Conservation (phyloP, 2,113 vertebrate species). For the Larimichthys polyactis region DNA sequence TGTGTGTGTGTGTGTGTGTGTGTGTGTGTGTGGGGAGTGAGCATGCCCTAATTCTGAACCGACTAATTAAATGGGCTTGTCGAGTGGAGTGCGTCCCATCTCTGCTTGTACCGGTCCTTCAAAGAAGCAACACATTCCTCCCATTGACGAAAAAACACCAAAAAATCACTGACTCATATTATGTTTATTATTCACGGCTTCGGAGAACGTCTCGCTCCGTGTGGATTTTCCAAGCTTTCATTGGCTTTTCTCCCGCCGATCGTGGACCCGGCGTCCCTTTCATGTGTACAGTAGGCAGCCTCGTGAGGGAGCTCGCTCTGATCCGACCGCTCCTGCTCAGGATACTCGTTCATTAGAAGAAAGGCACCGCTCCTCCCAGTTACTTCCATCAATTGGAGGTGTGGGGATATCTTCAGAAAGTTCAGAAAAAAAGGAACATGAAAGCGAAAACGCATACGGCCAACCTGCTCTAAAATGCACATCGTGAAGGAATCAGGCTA, state of each 20-base stretch:
- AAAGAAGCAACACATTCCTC: conserved; percentile 56
- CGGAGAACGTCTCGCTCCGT: conserved; percentile 38
- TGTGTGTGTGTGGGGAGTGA: conserved; percentile 15
- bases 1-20: neutral
- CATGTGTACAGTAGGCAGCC: conserved; percentile 54
- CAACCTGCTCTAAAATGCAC: conserved; percentile 1
- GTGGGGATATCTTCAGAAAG: conserved; percentile 53
- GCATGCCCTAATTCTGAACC: conserved; percentile 61
- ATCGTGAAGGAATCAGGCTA: conserved; percentile 12
- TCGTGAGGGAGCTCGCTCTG: conserved; percentile 41
- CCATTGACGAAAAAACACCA: conserved; percentile 14
- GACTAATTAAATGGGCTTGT: conserved; percentile 73
- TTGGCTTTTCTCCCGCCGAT: conserved; percentile 20
- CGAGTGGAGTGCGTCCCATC: conserved; percentile 57
- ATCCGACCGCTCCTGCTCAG: conserved; percentile 55
- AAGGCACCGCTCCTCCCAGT: conserved; percentile 53
- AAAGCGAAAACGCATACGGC: conserved; percentile 11
- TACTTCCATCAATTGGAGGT: conserved; percentile 64
- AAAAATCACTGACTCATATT: conserved; percentile 59
- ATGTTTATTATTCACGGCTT: conserved; percentile 46
- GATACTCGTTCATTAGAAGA: conserved; percentile 59
- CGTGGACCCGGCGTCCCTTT: conserved; percentile 18
- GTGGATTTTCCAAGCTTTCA: conserved; percentile 30
- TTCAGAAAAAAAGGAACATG: conserved; percentile 21
- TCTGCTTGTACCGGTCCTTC: conserved; percentile 12